Conservation (phyloP, 2,113 vertebrate species). For the Megaceryle torquata region DNA sequence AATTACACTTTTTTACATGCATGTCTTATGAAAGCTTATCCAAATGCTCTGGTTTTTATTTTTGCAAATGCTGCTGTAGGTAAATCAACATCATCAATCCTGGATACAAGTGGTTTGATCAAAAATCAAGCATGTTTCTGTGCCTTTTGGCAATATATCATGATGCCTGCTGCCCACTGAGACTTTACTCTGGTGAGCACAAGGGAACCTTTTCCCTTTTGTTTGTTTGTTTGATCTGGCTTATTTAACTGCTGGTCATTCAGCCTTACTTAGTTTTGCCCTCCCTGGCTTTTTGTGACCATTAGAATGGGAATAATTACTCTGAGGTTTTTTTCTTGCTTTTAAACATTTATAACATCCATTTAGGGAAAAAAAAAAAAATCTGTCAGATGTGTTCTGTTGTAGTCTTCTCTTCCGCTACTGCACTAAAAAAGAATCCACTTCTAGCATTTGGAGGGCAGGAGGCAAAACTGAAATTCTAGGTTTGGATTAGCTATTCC, state of each 20-base stretch:
- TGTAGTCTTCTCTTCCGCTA: background rate
- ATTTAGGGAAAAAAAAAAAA: slow-evolving; percentile 6
- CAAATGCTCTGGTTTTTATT: background rate
- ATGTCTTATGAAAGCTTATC: background rate
- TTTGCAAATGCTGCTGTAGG: background rate
- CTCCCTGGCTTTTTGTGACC: slow-evolving; percentile 27
- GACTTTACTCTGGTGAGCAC: background rate
- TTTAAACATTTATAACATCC: slow-evolving; percentile 57
- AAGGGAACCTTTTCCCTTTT: background rate
- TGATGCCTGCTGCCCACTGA: background rate
- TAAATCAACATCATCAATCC: background rate
- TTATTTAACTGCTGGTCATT: slow-evolving; percentile 48
- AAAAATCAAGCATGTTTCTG: background rate
- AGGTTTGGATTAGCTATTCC: background rate
- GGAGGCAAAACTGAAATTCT: background rate
- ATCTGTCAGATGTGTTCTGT: background rate
- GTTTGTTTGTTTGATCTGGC: slow-evolving; percentile 23
- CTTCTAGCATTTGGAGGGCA: slow-evolving; percentile 15
- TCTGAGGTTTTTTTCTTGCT: background rate
- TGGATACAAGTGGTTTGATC: background rate
- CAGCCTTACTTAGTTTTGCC: slow-evolving; percentile 33
- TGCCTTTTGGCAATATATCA: background rate
- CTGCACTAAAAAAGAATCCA: slow-evolving; percentile 29
- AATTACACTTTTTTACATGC: background rate
- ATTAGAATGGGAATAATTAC: slow-evolving; percentile 53